phyloP scores from a whole-genome alignment of 2,113 vertebrate genomes.

The Grammomys surdaster region DNA sequence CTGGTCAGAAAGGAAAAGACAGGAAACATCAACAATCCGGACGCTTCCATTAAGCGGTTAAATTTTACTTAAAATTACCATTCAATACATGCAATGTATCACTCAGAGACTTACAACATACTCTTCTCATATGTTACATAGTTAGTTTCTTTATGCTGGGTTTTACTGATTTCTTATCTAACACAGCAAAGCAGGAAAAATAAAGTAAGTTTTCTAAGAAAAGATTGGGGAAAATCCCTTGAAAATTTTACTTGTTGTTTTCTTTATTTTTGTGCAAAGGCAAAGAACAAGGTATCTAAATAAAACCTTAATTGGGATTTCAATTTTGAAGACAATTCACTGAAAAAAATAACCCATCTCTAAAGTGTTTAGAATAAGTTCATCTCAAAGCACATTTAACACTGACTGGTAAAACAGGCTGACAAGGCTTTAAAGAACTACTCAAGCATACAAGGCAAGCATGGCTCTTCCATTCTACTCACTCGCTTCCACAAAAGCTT shows the following conservation, averaged over 20 bases:
- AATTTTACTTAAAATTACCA: slow-evolving; percentile 64
- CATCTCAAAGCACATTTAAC: background rate
- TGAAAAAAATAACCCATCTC: slow-evolving; percentile 34
- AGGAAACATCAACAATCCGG: slow-evolving; percentile 66
- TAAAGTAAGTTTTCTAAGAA: slow-evolving; percentile 23
- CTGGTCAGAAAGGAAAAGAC: slow-evolving; percentile 83
- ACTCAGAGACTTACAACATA: slow-evolving; percentile 32
- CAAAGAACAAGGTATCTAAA: background rate
- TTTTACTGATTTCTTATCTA: slow-evolving; percentile 31
- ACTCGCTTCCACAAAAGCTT: slow-evolving; percentile 99
- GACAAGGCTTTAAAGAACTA: background rate
- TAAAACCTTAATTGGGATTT: slow-evolving; percentile 15
- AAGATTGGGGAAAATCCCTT: slow-evolving; percentile 17
- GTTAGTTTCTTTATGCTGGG: slow-evolving; percentile 43
- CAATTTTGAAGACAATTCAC: slow-evolving; percentile 37
- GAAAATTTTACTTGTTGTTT: slow-evolving; percentile 31
- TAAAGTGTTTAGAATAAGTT: slow-evolving; percentile 2
- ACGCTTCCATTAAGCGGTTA: slow-evolving; percentile 50
- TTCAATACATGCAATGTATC: slow-evolving; percentile 30
- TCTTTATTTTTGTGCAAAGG: slow-evolving; percentile 48
- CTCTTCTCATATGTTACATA: background rate
- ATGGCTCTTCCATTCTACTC: slow-evolving; percentile 81
- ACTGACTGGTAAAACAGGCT: background rate
- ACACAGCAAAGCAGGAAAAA: slow-evolving; percentile 36
- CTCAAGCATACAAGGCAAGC: slow-evolving; percentile 19